These are phyloP conservation scores for Machimus atricapillus DNA, from an alignment of 2,888 invertebrate species.

Conservation along the genomic window DNA sequence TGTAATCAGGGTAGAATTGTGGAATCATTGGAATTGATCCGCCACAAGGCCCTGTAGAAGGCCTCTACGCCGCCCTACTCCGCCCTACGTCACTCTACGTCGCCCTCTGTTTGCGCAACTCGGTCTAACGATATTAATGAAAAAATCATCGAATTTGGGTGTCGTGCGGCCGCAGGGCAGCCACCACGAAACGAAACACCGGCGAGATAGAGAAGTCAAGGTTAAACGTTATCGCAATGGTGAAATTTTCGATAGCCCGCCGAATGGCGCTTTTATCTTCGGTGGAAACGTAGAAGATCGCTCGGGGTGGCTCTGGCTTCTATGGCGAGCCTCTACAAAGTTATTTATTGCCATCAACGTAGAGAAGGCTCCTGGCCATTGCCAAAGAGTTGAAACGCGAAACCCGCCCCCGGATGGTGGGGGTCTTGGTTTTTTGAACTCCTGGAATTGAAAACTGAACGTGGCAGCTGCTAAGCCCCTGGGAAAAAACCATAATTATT, in stretches of 20 bases:
- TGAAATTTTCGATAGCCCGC: neutral
- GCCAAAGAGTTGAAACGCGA: neutral
- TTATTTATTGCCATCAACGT: neutral
- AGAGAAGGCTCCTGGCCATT: neutral
- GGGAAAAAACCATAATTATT: neutral
- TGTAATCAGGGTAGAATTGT: neutral
- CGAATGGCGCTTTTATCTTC: conserved; percentile 1
- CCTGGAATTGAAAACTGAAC: neutral
- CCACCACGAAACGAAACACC: neutral
- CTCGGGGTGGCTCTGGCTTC: neutral
- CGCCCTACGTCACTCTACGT: neutral
- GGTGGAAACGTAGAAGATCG: neutral
- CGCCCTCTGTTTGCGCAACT: neutral
- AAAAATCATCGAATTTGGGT: neutral
- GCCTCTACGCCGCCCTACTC: neutral
- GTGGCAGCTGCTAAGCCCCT: neutral
- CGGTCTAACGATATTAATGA: neutral
- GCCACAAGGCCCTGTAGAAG: neutral
- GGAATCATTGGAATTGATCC: neutral
- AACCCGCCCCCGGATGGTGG: neutral
- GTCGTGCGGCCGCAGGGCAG: conserved; percentile 14
- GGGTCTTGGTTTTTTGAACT: neutral
- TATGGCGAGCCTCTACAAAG: neutral
- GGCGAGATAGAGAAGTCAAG: conserved; percentile 34
- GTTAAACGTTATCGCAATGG: conserved; percentile 36